Percentiles rank a stretch among this genome's conserved stretches.
Evolutionary conservation across 2,888 invertebrate genomes (phyloP).

Genomic region (Leptogaster cylindrica): DNA sequence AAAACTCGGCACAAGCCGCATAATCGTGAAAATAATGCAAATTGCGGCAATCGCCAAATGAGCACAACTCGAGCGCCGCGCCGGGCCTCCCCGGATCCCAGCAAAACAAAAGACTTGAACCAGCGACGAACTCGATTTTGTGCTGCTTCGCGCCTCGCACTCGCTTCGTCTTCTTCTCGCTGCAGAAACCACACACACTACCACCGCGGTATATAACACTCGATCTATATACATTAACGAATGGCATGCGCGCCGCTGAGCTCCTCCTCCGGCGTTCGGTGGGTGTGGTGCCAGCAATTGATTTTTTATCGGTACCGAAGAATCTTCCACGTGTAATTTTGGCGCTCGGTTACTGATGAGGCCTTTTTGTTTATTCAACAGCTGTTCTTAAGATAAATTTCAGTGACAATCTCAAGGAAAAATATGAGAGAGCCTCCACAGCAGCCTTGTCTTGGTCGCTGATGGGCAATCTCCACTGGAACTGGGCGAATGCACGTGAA

Average conservation of each 20-base stretch:
- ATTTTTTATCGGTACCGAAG: not conserved
- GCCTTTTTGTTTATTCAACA: not conserved
- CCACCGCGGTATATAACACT: slow-evolving; percentile 17
- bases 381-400: not conserved
- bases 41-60: not conserved
- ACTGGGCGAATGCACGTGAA: not conserved
- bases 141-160: not conserved
- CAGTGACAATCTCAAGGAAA: slow-evolving; percentile 1
- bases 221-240: not conserved
- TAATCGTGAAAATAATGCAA: not conserved
- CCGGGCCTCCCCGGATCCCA: not conserved
- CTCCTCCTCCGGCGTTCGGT: slow-evolving; percentile 4
- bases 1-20: not conserved
- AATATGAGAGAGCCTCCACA: no score
- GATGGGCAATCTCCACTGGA: not conserved
- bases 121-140: slow-evolving; percentile 15
- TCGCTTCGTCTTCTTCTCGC: not conserved
- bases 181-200: not conserved
- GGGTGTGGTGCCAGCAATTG: slow-evolving; percentile 17
- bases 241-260: slow-evolving; percentile 21
- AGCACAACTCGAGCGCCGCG: not conserved
- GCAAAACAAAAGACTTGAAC: slow-evolving; percentile 19
- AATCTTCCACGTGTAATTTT: not conserved
- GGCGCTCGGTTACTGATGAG: not conserved
- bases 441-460: no score